Evolutionary conservation across 2,888 invertebrate species (phyloP).

Genomic region (Lamproptera curius): DNA sequence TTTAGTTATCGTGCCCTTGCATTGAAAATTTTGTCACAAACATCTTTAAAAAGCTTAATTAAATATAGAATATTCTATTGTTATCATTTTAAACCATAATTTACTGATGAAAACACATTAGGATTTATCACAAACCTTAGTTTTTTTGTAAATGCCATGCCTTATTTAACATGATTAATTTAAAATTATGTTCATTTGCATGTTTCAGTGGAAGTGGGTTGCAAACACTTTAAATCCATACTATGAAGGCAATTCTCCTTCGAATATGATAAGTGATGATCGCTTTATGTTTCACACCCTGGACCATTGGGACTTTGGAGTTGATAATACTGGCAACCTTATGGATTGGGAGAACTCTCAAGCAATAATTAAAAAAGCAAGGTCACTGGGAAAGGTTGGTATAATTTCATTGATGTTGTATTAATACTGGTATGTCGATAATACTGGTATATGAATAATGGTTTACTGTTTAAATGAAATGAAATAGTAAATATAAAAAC

Average conservation of each 20-base stretch:
- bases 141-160: too few species aligned
- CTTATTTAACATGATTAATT: too few species aligned
- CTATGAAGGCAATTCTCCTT: slow-evolving; percentile 89
- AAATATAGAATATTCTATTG: too few species aligned
- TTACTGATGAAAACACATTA: too few species aligned
- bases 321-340: slow-evolving; percentile 91
- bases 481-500: background rate
- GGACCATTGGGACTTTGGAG: slow-evolving; percentile 91
- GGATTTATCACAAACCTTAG: too few species aligned
- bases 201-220: slow-evolving; percentile 89
- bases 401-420: background rate
- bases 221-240: slow-evolving; percentile 94
- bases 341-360: slow-evolving; percentile 83
- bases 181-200: too few species aligned
- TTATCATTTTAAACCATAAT: too few species aligned
- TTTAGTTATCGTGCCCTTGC: too few species aligned
- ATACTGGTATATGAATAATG: too few species aligned
- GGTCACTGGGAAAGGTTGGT: slow-evolving; percentile 66
- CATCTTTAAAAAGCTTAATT: too few species aligned
- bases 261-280: slow-evolving; percentile 89
- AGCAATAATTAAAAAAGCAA: slow-evolving; percentile 73
- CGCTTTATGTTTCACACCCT: slow-evolving; percentile 88
- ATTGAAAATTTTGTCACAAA: too few species aligned
- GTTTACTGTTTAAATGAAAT: background rate
- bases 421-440: background rate